Evolutionary conservation across 2,797 vertebrate genomes (phyloP), one percentile per base, ranked within the genome.

Genomic region (Ispidina lecontei): DNA sequence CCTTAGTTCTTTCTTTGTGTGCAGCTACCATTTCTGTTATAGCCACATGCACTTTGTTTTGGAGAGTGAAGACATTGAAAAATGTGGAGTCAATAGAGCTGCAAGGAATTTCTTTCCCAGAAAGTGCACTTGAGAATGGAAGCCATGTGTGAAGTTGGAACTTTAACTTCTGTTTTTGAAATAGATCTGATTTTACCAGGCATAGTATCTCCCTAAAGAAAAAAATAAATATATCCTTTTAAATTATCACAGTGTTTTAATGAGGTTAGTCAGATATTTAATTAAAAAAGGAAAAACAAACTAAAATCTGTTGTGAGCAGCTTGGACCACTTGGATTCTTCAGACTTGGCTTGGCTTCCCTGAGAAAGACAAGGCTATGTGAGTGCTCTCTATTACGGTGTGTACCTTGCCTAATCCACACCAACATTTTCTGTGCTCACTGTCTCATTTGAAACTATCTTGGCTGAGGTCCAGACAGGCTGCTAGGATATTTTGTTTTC

Each of bases 131-230:
- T 20, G 59, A 88, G 73, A 88, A 86, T 94, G 91, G 94, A 94
- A 96, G 86, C 52, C 93, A 86, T 94, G 93, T 70, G 59, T 31
- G 35, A 90, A 75, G 64, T 72, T 95, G 77, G 63, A 88, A 85
- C 85, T 80, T 85, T 18, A 64, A 4, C 56, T 85, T 87, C 37
- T 90, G 10, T 1, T 74, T 92, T 89, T 88, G 76, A 77, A 91
- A 47, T 14, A 77, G 31, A 79, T 55, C 21, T 55, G 18, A 65
- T 90, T 84, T 92, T 80, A 62, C 51, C 3, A 1, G 6, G 26
- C 44, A 33, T 84, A 60, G 9, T 60, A 54, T 58, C 37, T 71
- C 65, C 13, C 13, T 20, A 51, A 79, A 55, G 14, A 26, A 14
- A 14, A 19, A 51, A 26, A 14, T 39, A 2, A 21, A 56, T 29